A percentile compares a stretch with the other conserved stretches of the same genome.
Conservation (phyloP, 2,797 vertebrate species). For the Urocyon cinereoargenteus region DNA sequence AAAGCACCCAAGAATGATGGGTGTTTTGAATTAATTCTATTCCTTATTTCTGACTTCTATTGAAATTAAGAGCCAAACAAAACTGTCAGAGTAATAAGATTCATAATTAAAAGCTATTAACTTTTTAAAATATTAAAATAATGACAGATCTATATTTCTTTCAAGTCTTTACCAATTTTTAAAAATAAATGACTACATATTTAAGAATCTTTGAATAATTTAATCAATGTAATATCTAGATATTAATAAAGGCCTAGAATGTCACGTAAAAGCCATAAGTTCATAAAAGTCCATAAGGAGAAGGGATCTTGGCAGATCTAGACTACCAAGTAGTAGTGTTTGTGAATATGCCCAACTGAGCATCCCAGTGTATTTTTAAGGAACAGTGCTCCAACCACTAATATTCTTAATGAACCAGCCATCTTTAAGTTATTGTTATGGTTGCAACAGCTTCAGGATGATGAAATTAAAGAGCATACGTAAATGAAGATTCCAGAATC, state of each 20-base stretch:
- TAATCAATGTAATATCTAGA: constrained; percentile 6
- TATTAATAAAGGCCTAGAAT: constrained; percentile 26
- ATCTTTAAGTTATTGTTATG: neutral
- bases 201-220: constrained; percentile 43
- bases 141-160: neutral
- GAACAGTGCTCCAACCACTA: neutral
- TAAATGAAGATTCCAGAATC: constrained; percentile 36
- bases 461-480: constrained; percentile 39
- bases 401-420: neutral
- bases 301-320: neutral
- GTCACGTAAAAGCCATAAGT: neutral
- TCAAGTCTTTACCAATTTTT: neutral
- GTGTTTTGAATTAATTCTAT: neutral
- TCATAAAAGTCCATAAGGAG: neutral
- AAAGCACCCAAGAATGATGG: neutral
- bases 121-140: neutral
- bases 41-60: neutral
- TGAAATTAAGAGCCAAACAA: constrained; percentile 51
- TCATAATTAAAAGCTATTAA: neutral
- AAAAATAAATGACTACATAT: constrained; percentile 7
- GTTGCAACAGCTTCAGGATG: neutral
- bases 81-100: constrained; percentile 9
- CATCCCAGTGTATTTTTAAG: neutral
- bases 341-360: neutral
- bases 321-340: neutral